A percentile compares a stretch with the other conserved stretches of the same genome.
Conservation (phyloP, 1,140 invertebrate species). For the Scaptomyza hsui region DNA sequence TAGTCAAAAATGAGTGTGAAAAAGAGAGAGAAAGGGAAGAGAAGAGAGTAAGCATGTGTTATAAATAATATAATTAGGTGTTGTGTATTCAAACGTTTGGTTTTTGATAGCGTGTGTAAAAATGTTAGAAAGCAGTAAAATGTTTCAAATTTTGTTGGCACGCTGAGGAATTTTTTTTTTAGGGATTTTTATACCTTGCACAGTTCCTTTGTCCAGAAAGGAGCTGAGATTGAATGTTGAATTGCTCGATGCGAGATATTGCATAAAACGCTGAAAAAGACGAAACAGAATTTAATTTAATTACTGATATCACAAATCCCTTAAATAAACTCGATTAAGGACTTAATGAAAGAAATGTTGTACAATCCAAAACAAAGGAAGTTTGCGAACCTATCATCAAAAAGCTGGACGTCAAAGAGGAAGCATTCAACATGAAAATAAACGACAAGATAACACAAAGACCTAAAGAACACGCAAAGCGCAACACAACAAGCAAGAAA, state of each 20-base stretch:
- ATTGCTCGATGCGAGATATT: conserved; percentile 99
- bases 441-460: conserved; percentile 33
- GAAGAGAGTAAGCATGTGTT: conserved; percentile 31
- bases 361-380: conserved; percentile 7
- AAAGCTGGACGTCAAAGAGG: conserved; percentile 16
- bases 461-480: conserved; percentile 32
- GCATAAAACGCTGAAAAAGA: conserved; percentile 96
- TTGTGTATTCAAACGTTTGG: conserved; percentile 14
- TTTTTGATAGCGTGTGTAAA: conserved; percentile 22
- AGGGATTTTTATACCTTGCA: conserved; percentile 89
- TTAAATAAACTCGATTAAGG: no score
- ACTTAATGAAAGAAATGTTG: no score
- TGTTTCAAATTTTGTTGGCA: conserved; percentile 4
- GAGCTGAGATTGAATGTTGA: conserved; percentile 98
- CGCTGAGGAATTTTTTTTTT: conserved; percentile 12
- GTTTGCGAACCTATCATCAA: conserved; percentile 26
- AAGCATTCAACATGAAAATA: conserved; percentile 15
- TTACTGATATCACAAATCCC: no score
- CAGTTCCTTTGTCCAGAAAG: conserved; percentile 98
- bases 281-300: neutral
- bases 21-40: conserved; percentile 19
- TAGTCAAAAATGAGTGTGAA: conserved; percentile 12
- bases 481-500: neutral
- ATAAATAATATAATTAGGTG: conserved; percentile 2
- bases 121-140: conserved; percentile 40